These are phyloP conservation scores for Rhinoptilus africanus DNA, from an alignment of 2,113 vertebrate species.

Conservation along the genomic window DNA sequence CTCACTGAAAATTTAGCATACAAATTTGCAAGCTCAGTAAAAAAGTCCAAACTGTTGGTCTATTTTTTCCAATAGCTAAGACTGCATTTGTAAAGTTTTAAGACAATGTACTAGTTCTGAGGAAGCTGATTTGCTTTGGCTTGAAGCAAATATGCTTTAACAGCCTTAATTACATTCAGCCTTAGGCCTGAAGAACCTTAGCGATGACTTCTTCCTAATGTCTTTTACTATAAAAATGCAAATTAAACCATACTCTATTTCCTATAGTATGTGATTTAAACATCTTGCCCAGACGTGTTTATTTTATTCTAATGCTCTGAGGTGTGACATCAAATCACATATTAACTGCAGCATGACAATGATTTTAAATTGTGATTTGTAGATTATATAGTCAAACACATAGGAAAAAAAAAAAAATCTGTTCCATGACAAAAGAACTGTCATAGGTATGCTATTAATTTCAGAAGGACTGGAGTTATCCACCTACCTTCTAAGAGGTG, in stretches of 20 bases:
- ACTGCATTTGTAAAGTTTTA: not conserved
- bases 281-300: not conserved
- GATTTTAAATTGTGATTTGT: not conserved
- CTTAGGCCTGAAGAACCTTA: not conserved
- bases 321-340: not conserved
- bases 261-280: not conserved
- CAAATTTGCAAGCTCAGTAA: not conserved
- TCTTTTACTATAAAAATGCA: not conserved
- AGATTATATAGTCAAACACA: not conserved
- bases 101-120: not conserved
- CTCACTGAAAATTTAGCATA: not conserved
- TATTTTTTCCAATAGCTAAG: not conserved
- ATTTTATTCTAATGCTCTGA: not conserved
- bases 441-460: not conserved
- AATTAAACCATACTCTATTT: not conserved
- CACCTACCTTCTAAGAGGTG: constrained; percentile 83
- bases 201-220: not conserved
- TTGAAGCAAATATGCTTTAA: not conserved
- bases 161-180: not conserved
- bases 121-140: not conserved
- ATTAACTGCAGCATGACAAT: not conserved
- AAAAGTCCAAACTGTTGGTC: not conserved
- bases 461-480: not conserved
- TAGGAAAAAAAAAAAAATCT: not conserved
- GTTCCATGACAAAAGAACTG: not conserved